Evolutionary conservation across 2,888 invertebrate genomes (phyloP), one percentile per base, ranked within the genome.

Genomic region (Acanthoscelides obtectus): DNA sequence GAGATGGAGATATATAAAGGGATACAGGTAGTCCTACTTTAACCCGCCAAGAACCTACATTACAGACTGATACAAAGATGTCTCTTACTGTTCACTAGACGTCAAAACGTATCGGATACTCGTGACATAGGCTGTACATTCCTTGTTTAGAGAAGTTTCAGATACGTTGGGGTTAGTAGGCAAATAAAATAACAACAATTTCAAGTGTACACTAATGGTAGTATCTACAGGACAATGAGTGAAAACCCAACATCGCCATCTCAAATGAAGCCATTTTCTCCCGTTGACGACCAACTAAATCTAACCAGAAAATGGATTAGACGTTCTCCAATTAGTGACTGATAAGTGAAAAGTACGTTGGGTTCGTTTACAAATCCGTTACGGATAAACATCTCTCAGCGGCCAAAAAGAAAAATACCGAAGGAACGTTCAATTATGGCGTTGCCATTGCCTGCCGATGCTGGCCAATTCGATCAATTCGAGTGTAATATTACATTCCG

Each of bases 401-500:
- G 45, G 45, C 45, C 45, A 17, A 45, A 45, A 45, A 6, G 45
- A 45, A 45, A 45, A 45, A 45, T 45, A 45, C 45, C 45, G 8
- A 45, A n/a, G n/a, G n/a, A n/a, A 45, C 45, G 45, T 45, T 45
- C 45, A 45, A 45, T 45, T 45, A 45, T 45, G 12, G 45, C 45
- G 45, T 17, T 45, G 45, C 45, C 45, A 45, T 12, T 45, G 45
- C 45, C 45, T 6, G 25, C 8, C 76, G 77, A 77, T 6, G 25
- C 8, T 76, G 77, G 77, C 77, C 79, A 80, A 81, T 80, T 78
- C 76, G 79, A 80, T 81, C 80, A 77, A 78, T 78, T 77, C 77
- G 77, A 77, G 79, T 79, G 79, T 80, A 80, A 79, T 79, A 79
- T 77, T 75, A 79, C 80, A 78, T 80, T 77, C 77, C 76, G 78